A percentile compares a stretch with the other conserved stretches of the same genome.
These are phyloP conservation scores for Natrix natrix DNA, from an alignment of 2,797 vertebrate species.

Conservation along the genomic window DNA sequence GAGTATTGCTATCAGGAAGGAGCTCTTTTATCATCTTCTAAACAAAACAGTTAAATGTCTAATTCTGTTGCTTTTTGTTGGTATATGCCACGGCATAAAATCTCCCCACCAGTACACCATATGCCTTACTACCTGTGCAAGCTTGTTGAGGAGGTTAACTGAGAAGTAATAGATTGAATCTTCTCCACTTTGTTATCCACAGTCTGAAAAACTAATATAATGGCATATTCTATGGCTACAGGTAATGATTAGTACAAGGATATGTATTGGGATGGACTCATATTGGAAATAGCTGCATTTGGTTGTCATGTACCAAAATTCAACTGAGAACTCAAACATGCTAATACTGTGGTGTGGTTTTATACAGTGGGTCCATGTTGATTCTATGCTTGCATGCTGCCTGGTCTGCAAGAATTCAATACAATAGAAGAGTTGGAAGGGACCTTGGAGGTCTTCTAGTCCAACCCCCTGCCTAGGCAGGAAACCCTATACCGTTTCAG, in stretches of 20 bases:
- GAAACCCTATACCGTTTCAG: too few species aligned
- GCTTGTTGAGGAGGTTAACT: not conserved
- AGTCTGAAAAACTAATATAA: not conserved
- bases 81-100: not conserved
- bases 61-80: not conserved
- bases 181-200: not conserved
- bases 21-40: not conserved
- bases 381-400: not conserved
- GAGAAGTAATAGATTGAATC: not conserved
- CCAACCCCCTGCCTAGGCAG: too few species aligned
- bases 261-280: not conserved
- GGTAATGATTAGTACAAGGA: not conserved
- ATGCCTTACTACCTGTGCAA: not conserved
- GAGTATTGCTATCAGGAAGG: not conserved
- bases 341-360: not conserved
- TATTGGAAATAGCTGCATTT: not conserved
- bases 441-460: too few species aligned
- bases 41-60: not conserved
- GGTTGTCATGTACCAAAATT: not conserved
- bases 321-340: not conserved
- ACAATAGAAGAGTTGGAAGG: too few species aligned
- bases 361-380: not conserved
- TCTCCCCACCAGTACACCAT: not conserved
- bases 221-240: not conserved
- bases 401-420: constrained; percentile 16